Base-by-base conservation (phyloP, 2,113 vertebrate species). In the Columba livia region DNA sequence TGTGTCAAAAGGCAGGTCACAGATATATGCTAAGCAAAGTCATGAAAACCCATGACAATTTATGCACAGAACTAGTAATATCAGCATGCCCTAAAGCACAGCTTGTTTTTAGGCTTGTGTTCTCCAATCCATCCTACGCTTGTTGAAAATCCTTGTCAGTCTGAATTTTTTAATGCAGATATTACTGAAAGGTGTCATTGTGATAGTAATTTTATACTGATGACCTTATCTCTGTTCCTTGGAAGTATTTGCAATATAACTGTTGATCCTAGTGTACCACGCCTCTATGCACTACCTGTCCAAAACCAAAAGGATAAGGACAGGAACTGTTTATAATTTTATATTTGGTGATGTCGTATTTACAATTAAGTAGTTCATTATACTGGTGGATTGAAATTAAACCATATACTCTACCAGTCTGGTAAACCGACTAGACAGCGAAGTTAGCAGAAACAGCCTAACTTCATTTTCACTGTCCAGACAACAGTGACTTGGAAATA, bases 1-100 rank as follows among this genome's bases (percentile, higher is more conserved):
- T 97, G 98, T 96, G 97, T 98, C 97, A 97, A 97, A 97, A 97
- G 90, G 83, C 87, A 69, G 81, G 64, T 94, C 34, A 74, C 34
- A 51, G 67, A 70, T 65, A 74, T 40, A 54, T 25, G 15, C 50
- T 86, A 86, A 93, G 71, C 25, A 85, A 83, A 94, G 51, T 34
- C 11, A 44, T 62, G 54, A 66, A 89, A 80, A 89, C 5, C 2
- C 70, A 61, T 13, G 31, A 70, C 87, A 93, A 67, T 10, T 11
- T 85, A 32, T 16, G 3, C 26, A 42, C 29, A 67, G 48, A 26
- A 44, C 29, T 48, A 71, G 56, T 84, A 75, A 78, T 54, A 65
- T 38, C 31, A 58, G 12, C 7, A 4, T 15, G 8, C 85, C 66
- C 34, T 44, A 74, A 89, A 91, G 42, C 57, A 75, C 53, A 69